Evolutionary conservation across 1,140 invertebrate genomes (phyloP), one percentile per base, ranked within the genome.

Genomic region (Drosophila tsacasi): DNA sequence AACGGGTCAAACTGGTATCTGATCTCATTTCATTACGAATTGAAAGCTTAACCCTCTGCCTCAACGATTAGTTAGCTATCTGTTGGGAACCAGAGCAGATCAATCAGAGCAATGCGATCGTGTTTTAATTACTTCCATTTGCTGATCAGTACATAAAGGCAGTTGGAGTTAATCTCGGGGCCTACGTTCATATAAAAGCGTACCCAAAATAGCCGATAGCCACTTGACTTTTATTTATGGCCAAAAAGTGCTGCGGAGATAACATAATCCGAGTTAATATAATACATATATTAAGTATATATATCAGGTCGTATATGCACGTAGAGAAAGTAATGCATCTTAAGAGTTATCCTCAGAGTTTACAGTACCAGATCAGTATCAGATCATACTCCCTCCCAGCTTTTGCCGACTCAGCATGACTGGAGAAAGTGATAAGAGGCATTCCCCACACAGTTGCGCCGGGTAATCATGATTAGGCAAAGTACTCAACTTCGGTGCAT

Each of bases 381-480:
- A 30, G 19, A 27, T 32, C n/a, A 46, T 21, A 35, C 4, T 23
- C 3, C 9, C 52, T 12, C 21, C 10, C n/a, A 47, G 13, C 39
- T 23, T 21, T 8, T n/a, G 37, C 15, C 17, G 12, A 46, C 3
- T 52, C 25, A 69, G 13, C 67, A 67, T 69, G 67, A 69, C 37
- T 7, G 37, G 65, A 8, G 6, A 5, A 12, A 15, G 37, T 35
- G 61, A 69, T 69, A 69, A 69, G 35, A 40, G 3, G 9, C 9
- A 27, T 50, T 27, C 47, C 23, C 2, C 19, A n/a, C 21, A 12
- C 5, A 32, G 10, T 32, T 52, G 25, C 46, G 35, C 61, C 21
- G 8, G 37, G 35, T 52, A 69, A 66, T 52, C 27, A 3, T 65
- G 44, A 68, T 50, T 35, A 4, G 46, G 19, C 46, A 50, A 68